Percentiles rank a stretch among this genome's conserved stretches.
phyloP scores from a whole-genome alignment of 2,888 invertebrate species.

The Onchidella celtica region DNA sequence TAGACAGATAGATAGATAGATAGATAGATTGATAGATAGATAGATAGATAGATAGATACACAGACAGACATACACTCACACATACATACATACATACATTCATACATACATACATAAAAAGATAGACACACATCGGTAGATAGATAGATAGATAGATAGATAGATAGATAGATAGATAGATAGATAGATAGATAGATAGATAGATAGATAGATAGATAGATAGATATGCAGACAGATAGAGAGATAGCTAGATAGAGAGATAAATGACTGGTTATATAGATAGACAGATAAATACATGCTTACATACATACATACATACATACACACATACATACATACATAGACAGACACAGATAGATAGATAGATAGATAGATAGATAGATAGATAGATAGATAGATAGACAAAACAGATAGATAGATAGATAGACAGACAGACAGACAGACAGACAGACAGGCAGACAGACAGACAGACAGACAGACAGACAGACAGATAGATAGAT shows the following conservation, averaged over 20 bases:
- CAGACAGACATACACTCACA: constrained; percentile 1
- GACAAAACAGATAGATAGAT: not conserved
- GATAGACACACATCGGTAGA: not conserved
- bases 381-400: not conserved
- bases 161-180: not conserved
- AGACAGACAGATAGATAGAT: not conserved
- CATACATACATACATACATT: constrained; percentile 17
- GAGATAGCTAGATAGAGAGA: too few relatives aligned
- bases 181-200: not conserved
- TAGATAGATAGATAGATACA: too few relatives aligned
- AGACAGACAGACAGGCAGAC: not conserved
- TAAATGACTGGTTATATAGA: too few relatives aligned
- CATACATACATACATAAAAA: not conserved
- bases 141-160: not conserved
- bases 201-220: too few relatives aligned
- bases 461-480: not conserved
- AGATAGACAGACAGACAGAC: not conserved
- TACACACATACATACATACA: not conserved
- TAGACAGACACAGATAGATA: not conserved
- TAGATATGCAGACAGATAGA: too few relatives aligned
- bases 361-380: not conserved
- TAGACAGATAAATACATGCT: too few relatives aligned
- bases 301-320: too few relatives aligned
- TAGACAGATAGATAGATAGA: too few relatives aligned
- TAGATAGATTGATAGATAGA: too few relatives aligned